Evolutionary conservation across 2,888 invertebrate genomes (phyloP), one percentile per base, ranked within the genome.

Genomic region (Tridacna crocea): DNA sequence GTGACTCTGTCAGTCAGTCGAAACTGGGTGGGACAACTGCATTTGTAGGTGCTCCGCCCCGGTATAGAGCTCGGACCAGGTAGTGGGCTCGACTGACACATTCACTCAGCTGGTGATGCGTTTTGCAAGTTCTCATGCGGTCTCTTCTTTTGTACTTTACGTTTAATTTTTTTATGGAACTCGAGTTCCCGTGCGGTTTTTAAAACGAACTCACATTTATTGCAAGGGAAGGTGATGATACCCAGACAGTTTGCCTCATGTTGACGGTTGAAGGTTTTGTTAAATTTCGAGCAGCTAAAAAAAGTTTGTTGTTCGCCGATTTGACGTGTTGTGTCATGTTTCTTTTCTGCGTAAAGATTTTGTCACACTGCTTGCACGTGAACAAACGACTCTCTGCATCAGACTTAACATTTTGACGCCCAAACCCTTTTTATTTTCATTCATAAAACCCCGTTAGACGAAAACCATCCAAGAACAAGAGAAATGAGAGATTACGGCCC

Each of bases 1-100:
- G 75, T 79, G 79, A n/a, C 51, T 55, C 60, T 75, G 79, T n/a
- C 74, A 75, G 48, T 75, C 63, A 70, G 75, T 12, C 80, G 36
- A 65, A 75, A 80, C 22, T 22, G 22, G 24, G 55, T 72, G 61
- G 75, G 51, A 58, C 80, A 80, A 10, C 65, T 48, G 15, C 80
- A 80, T 48, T 58, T 76, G 26, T 80, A 80, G 10, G 58, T 22
- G 26, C 58, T 66, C n/a, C 72, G 73, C 26, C 65, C 73, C n/a
- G 10, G 19, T 22, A 19, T 8, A 1, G 66, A 26, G 48, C 72
- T 27, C 22, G 19, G n/a, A 48, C 63, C 72, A 6, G 48, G n/a
- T 10, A 6, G 55, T 10, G 55, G 55, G 55, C 55, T 55, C 4
- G 13, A 17, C 19, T 47, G 48, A 2, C 48, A 27, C 24, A 51